Base-by-base conservation (phyloP, 2,888 invertebrate species). In the Eupithecia abbreviata region DNA sequence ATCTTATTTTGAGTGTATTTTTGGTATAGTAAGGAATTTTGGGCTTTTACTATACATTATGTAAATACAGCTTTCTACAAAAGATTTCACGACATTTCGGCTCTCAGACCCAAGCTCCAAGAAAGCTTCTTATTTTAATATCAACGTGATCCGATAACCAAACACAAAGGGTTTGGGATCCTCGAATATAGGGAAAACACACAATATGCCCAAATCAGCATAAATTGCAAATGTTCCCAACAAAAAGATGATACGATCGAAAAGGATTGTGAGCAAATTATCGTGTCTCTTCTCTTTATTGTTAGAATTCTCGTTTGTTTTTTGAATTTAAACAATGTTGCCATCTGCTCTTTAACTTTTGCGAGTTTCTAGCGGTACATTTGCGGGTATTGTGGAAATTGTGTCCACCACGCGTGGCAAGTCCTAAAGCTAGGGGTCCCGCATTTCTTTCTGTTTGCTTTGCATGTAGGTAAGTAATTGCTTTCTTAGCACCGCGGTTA, bases 121-220 rank as follows among this genome's bases (percentile, higher is more conserved):
- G 71, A 75, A 78, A 70, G 72, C 47, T 66, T 71, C 73, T 76
- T 73, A 79, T 79, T 79, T 78, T 77, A 75, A 66, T 71, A 78
- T 65, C 73, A 75, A 79, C 77, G 76, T 79, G 77, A 81, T 78
- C 79, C 67, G 65, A 75, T 70, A 76, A 74, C 75, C 72, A 79
- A 79, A 73, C 78, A 71, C 62, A 51, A 78, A 73, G 75, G 77
- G 72, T 77, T 73, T 15, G 58, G 62, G 47, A 45, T 67, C n/a
- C 66, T 65, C 30, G 77, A 73, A 75, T 72, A 77, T 75, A 73
- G 70, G 73, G 71, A 58, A 75, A 73, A 73, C 55, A 78, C 75
- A 77, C 73, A 77, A 75, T 75, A 70, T 43, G 62, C 13, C 49
- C 73, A 73, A 78, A 75, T 71, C 70, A 73, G 70, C 75, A 75